Evolutionary conservation across 1,140 invertebrate genomes (phyloP).

Genomic region (Drosophila pandora): DNA sequence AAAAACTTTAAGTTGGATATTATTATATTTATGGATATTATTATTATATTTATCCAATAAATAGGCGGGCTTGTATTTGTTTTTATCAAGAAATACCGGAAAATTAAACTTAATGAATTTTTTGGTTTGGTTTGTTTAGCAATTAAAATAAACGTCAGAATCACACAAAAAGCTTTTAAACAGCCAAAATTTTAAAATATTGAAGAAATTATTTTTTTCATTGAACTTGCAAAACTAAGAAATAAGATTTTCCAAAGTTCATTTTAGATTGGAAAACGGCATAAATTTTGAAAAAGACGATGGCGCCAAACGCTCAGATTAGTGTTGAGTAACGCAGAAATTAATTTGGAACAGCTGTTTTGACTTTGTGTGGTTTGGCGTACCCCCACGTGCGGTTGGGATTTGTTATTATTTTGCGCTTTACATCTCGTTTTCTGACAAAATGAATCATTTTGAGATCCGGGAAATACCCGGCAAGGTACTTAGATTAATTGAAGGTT

Average conservation of each 20-base stretch:
- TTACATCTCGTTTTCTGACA: not conserved
- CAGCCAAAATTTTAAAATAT: too few species aligned
- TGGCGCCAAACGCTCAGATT: not conserved
- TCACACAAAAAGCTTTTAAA: too few species aligned
- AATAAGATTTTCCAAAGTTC: not conserved
- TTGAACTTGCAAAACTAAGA: too few species aligned
- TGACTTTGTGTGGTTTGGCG: not conserved
- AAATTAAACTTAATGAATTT: too few species aligned
- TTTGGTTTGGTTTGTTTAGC: too few species aligned
- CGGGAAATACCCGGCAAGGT: constrained; percentile 70
- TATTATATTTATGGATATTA: too few species aligned
- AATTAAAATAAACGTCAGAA: too few species aligned
- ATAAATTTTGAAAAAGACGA: not conserved
- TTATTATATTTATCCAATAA: not conserved
- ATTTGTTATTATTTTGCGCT: constrained; percentile 27
- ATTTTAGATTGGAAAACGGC: not conserved
- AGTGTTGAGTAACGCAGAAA: not conserved
- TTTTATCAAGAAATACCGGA: too few species aligned
- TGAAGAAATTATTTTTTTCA: too few species aligned
- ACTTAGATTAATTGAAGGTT: not conserved
- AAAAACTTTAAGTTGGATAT: too few species aligned
- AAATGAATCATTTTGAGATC: constrained; percentile 77
- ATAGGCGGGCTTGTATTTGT: too few species aligned
- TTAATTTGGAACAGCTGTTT: not conserved
- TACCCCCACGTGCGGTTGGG: not conserved